Percentiles rank a stretch among this genome's conserved stretches.
These are phyloP conservation scores for Biston stratarius DNA, from an alignment of 2,888 invertebrate species.

Conservation along the genomic window DNA sequence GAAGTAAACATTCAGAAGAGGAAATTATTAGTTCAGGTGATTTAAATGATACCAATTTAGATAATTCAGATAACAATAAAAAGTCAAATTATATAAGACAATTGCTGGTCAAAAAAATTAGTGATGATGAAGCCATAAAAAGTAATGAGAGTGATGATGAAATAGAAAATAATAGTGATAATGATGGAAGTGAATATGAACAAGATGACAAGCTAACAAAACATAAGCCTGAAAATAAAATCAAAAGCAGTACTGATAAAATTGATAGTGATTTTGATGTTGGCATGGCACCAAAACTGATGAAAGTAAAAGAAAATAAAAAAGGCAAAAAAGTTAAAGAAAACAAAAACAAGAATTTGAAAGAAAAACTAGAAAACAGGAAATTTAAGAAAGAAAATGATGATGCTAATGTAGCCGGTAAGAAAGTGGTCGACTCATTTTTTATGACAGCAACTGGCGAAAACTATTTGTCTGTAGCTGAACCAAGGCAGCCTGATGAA, in stretches of 20 bases:
- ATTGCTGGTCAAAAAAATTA: constrained; percentile 36
- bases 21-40: constrained; percentile 26
- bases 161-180: constrained; percentile 37
- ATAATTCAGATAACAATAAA: constrained; percentile 31
- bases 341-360: constrained; percentile 73
- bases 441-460: constrained; percentile 78
- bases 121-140: constrained; percentile 16
- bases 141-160: constrained; percentile 26
- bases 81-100: constrained; percentile 16
- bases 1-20: constrained; percentile 20
- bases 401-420: constrained; percentile 49
- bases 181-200: constrained; percentile 31
- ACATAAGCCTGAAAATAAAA: constrained; percentile 21
- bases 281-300: constrained; percentile 10
- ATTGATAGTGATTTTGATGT: not conserved
- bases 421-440: constrained; percentile 78
- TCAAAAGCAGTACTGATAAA: constrained; percentile 4
- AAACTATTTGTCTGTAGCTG: constrained; percentile 78
- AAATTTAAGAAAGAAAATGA: constrained; percentile 67
- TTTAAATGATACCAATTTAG: constrained; percentile 36
- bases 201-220: constrained; percentile 29
- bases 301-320: constrained; percentile 40
- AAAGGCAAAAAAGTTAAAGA: constrained; percentile 65
- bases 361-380: constrained; percentile 68
- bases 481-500: constrained; percentile 78